Evolutionary conservation across 1,140 invertebrate species (phyloP).

Genomic region (Notospermus geniculatus): DNA sequence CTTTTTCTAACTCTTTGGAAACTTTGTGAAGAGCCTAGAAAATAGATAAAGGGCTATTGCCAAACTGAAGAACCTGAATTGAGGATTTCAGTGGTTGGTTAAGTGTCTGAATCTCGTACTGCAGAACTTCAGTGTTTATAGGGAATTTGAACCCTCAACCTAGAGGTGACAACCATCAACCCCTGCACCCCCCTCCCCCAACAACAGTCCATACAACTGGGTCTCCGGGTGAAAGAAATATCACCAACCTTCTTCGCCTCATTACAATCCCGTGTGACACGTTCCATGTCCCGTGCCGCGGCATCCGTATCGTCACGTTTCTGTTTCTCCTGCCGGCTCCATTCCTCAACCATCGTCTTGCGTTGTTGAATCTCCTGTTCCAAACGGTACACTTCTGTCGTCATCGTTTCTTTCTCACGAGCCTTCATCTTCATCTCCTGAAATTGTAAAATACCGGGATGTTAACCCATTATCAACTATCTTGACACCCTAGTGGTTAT

Average conservation of each 20-base stretch:
- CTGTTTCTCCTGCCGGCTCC: constrained; percentile 32
- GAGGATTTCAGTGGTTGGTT: too few relatives aligned
- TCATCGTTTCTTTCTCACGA: constrained; percentile 34
- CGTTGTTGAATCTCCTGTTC: constrained; percentile 37
- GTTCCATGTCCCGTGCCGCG: constrained; percentile 32
- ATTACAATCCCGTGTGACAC: constrained; percentile 37
- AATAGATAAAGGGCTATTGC: not conserved
- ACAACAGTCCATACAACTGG: too few relatives aligned
- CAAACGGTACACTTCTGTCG: constrained; percentile 36
- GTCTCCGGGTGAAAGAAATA: too few relatives aligned
- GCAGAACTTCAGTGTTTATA: too few relatives aligned
- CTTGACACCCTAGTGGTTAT: too few relatives aligned
- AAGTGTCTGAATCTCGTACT: too few relatives aligned
- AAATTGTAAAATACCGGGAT: not conserved
- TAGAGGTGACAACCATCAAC: too few relatives aligned
- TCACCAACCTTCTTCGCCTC: constrained; percentile 45
- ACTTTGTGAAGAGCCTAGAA: constrained; percentile 42
- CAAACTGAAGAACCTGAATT: too few relatives aligned
- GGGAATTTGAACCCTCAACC: too few relatives aligned
- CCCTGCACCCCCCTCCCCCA: too few relatives aligned
- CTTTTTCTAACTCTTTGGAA: constrained; percentile 40
- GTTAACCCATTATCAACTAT: too few relatives aligned
- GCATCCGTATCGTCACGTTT: constrained; percentile 40
- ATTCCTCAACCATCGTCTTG: constrained; percentile 33
- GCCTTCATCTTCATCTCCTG: constrained; percentile 31